Evolutionary conservation across 2,797 vertebrate genomes (phyloP), one percentile per base, ranked within the genome.

Genomic region (Moxostoma hubbsi): DNA sequence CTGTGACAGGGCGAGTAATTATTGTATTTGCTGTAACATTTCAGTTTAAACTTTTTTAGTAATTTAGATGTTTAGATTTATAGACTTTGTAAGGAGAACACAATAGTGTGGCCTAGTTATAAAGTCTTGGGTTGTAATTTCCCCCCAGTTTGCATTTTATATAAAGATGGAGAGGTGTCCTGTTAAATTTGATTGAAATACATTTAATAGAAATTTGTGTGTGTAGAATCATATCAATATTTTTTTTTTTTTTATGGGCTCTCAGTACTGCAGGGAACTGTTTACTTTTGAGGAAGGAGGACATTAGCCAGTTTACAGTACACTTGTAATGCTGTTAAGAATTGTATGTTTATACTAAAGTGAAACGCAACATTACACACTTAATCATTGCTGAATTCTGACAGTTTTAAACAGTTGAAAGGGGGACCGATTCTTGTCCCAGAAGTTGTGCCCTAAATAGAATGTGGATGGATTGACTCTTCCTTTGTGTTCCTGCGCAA

Each of bases 331-430:
- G 49, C n/a, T 62, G 15, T 2, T 71, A 6, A 46, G 57, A 71
- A 63, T 49, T 16, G 15, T 67, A 53, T 67, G 36, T 18, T 65
- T 5, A 0, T 47, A 45, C 10, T 18, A 36, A 69, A 77, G 47
- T 62, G 57, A 16, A 69, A 12, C 13, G 69, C 49, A 67, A 12
- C 16, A 6, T 11, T 43, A 62, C 10, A 50, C 16, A 24, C 18
- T 76, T 66, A 76, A 67, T 58, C 13, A 67, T 67, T 77, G 47
- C 6, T 62, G 59, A 5, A 13, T 46, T 46, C 46, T 36, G 9
- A 9, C 57, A 5, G 6, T 50, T 62, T 50, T 7, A 77, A 53
- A 61, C 47, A 45, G 7, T 7, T 53, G 7, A 18, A 79, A 79
- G 62, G 67, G 47, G 9, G 67, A 12, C 3, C 58, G 70, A 2